phyloP scores from a whole-genome alignment of 2,113 vertebrate species.

The Tachysurus fulvidraco region DNA sequence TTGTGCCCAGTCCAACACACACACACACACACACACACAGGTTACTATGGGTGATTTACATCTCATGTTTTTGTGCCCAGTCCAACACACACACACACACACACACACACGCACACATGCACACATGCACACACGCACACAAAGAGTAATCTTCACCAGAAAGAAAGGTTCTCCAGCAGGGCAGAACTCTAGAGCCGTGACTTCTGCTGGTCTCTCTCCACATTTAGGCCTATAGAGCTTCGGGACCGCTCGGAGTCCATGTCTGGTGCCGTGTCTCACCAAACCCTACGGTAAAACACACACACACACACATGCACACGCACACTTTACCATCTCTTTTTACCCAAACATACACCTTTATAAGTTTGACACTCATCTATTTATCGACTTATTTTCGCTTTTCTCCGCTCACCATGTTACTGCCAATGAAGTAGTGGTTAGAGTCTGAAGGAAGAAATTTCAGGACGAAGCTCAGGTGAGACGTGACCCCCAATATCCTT shows the following conservation, averaged over 20 bases:
- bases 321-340: neutral
- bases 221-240: slow-evolving; percentile 77
- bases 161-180: slow-evolving; percentile 83
- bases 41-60: neutral
- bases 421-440: slow-evolving; percentile 87
- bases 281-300: slow-evolving; percentile 73
- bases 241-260: slow-evolving; percentile 78
- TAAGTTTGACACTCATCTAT: neutral
- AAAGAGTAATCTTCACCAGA: slow-evolving; percentile 78
- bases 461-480: slow-evolving; percentile 72
- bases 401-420: slow-evolving; percentile 80
- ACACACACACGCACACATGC: slow-evolving; percentile 17
- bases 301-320: neutral
- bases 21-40: neutral
- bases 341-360: too few species aligned
- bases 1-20: neutral
- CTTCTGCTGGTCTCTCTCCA: slow-evolving; percentile 68
- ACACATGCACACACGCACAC: slow-evolving; percentile 7
- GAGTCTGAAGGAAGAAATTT: slow-evolving; percentile 87
- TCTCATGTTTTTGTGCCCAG: neutral
- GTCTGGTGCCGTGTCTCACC: slow-evolving; percentile 82
- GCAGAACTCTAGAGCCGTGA: slow-evolving; percentile 85
- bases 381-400: neutral
- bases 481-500: slow-evolving; percentile 42
- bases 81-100: neutral